Conservation (phyloP, 2,888 invertebrate species). For the Adela reaumurella region DNA sequence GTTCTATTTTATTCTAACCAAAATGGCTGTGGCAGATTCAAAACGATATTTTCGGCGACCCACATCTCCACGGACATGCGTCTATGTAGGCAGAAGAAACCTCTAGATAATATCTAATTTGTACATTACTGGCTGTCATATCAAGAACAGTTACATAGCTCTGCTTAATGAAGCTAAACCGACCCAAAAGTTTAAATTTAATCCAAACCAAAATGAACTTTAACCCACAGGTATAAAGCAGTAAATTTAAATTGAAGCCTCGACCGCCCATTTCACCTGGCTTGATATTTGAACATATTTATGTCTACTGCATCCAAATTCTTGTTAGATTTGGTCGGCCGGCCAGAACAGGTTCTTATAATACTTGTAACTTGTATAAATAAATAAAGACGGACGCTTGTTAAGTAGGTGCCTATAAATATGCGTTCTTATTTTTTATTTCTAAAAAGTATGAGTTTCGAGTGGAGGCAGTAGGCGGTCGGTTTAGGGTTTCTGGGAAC, state of each 20-base stretch:
- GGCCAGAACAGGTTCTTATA: constrained; percentile 37
- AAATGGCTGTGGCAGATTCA: no score
- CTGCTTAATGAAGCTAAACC: constrained; percentile 13
- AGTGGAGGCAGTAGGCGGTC: no score
- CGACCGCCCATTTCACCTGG: not conserved
- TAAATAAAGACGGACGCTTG: constrained; percentile 13
- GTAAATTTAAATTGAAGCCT: not conserved
- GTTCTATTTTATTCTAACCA: no score
- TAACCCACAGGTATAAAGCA: not conserved
- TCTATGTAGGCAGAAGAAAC: not conserved
- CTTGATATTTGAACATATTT: not conserved
- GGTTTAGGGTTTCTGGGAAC: no score
- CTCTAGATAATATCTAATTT: constrained; percentile 42
- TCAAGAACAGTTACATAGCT: constrained; percentile 45
- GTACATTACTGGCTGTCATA: constrained; percentile 49
- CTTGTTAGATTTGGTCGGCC: constrained; percentile 47
- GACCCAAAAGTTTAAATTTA: not conserved
- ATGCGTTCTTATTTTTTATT: not conserved
- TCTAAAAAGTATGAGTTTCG: no score
- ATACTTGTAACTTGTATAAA: constrained; percentile 22
- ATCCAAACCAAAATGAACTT: not conserved
- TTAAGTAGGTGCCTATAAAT: not conserved
- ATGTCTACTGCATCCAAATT: constrained; percentile 33
- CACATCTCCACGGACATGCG: no score
- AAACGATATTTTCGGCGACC: no score